Percentiles rank a stretch among this genome's conserved stretches.
Conservation (phyloP, 2,113 vertebrate species). For the Daubentonia madagascariensis region DNA sequence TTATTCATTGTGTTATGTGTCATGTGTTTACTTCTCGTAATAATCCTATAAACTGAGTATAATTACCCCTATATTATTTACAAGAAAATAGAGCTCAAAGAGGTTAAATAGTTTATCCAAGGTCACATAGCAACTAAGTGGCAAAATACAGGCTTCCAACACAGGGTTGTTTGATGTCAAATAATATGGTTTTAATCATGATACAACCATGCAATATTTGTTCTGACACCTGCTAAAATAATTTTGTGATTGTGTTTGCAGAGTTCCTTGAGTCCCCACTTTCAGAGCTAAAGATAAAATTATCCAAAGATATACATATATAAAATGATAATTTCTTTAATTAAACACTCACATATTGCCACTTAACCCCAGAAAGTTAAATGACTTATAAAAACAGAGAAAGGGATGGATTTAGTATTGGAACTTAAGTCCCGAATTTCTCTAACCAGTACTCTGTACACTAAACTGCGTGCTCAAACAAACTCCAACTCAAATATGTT, state of each 20-base stretch:
- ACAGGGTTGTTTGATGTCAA: neutral
- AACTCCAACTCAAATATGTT: slow-evolving; percentile 17
- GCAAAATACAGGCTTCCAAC: neutral
- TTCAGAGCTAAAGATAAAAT: neutral
- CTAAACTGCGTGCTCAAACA: neutral
- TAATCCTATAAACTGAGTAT: slow-evolving; percentile 38
- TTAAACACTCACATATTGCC: neutral
- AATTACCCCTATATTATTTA: neutral
- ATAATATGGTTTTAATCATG: neutral
- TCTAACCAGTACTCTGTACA: neutral
- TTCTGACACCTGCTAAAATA: neutral
- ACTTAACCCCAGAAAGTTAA: neutral
- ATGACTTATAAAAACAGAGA: neutral
- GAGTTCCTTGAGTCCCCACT: neutral
- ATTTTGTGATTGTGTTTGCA: neutral
- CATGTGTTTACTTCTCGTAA: slow-evolving; percentile 8
- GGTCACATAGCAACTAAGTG: neutral
- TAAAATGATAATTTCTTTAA: neutral
- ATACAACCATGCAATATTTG: neutral
- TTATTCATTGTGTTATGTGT: neutral
- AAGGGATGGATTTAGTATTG: neutral
- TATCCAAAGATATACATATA: neutral
- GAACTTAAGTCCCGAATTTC: neutral
- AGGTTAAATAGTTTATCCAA: neutral
- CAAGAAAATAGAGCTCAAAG: neutral